phyloP scores from a whole-genome alignment of 2,797 vertebrate species.

The Epinephelus coioides region DNA sequence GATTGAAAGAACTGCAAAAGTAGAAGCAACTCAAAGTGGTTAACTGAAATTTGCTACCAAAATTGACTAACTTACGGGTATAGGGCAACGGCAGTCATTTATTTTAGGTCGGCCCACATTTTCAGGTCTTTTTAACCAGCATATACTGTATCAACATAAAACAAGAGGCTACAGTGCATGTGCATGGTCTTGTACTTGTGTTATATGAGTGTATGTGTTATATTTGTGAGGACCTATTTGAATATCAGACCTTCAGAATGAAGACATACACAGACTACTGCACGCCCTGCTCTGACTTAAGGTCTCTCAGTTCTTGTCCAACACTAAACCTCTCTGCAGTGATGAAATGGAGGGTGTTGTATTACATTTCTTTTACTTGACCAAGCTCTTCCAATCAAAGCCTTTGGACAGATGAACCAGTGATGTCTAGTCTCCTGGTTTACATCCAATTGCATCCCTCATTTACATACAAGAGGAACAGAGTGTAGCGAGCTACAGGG shows the following conservation, averaged over 20 bases:
- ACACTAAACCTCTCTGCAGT: not conserved
- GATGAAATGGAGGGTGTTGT: not conserved
- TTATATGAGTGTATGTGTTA: no score
- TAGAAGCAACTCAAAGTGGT: no score
- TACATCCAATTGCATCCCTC: slow-evolving; percentile 31
- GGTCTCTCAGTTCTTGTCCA: not conserved
- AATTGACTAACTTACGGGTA: no score
- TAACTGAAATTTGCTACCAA: no score
- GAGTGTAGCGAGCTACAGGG: not conserved
- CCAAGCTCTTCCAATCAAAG: slow-evolving; percentile 14
- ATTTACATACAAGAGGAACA: slow-evolving; percentile 34
- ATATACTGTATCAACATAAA: not conserved
- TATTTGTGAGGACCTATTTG: not conserved
- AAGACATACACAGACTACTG: not conserved
- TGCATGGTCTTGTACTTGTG: not conserved
- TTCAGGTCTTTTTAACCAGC: no score
- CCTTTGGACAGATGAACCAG: not conserved
- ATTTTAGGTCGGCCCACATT: no score
- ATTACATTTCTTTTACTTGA: not conserved
- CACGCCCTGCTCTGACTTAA: not conserved
- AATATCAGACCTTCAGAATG: not conserved
- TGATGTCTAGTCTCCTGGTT: slow-evolving; percentile 19
- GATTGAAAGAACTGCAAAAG: no score
- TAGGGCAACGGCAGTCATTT: no score
- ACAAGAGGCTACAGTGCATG: not conserved